These are phyloP conservation scores for Hyles euphorbiae DNA, from an alignment of 1,140 invertebrate species.

Conservation along the genomic window DNA sequence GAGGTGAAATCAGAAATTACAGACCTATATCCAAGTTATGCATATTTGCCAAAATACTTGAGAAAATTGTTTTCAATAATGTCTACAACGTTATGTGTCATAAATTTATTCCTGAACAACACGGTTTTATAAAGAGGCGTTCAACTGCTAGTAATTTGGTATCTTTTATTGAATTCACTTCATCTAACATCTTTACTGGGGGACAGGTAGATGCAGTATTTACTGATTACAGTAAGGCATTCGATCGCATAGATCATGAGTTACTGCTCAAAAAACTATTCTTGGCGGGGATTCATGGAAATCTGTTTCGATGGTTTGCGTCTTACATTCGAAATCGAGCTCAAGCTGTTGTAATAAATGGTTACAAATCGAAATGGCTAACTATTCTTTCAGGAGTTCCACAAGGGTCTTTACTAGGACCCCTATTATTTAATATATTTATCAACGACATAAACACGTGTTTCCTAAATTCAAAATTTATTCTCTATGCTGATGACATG, in stretches of 20 bases:
- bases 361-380: too few species aligned
- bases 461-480: background rate
- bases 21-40: slow-evolving; percentile 6
- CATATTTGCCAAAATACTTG: slow-evolving; percentile 28
- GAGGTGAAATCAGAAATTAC: background rate
- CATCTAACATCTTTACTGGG: slow-evolving; percentile 15
- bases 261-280: slow-evolving; percentile 12
- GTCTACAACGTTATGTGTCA: too few species aligned
- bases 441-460: too few species aligned
- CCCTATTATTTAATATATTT: slow-evolving; percentile 23
- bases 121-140: slow-evolving; percentile 30
- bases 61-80: slow-evolving; percentile 15
- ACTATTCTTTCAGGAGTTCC: slow-evolving; percentile 9
- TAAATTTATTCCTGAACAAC: slow-evolving; percentile 21
- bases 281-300: slow-evolving; percentile 15
- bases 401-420: slow-evolving; percentile 19
- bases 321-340: slow-evolving; percentile 16
- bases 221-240: slow-evolving; percentile 37
- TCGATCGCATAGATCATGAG: slow-evolving; percentile 14
- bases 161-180: slow-evolving; percentile 20
- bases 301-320: slow-evolving; percentile 27
- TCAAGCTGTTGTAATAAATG: too few species aligned
- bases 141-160: slow-evolving; percentile 32
- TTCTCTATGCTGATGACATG: slow-evolving; percentile 30
- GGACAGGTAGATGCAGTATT: slow-evolving; percentile 34